phyloP scores from a whole-genome alignment of 2,888 invertebrate genomes.

The Thera britannica region DNA sequence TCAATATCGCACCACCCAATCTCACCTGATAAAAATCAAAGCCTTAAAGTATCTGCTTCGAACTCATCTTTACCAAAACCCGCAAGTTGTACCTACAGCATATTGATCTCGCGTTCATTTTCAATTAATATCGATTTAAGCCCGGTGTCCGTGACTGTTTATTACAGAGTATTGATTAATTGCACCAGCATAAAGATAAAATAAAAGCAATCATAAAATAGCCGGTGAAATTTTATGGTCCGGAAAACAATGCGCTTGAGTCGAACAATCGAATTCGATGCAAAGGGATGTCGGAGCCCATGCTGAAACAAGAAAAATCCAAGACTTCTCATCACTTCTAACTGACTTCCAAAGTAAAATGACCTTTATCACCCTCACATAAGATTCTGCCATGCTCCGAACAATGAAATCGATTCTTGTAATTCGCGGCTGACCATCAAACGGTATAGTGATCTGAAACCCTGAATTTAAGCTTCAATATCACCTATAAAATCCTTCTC shows the following conservation, averaged over 20 bases:
- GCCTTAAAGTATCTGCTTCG: constrained; percentile 45
- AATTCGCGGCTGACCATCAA: background rate
- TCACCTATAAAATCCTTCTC: background rate
- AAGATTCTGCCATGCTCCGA: background rate
- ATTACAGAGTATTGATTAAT: constrained; percentile 54
- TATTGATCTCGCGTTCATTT: constrained; percentile 47
- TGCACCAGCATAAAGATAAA: constrained; percentile 54
- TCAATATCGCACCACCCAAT: constrained; percentile 48
- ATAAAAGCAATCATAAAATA: constrained; percentile 68
- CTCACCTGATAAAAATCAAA: constrained; percentile 59
- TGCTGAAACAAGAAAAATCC: constrained; percentile 75
- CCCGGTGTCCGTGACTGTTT: constrained; percentile 42
- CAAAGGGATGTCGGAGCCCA: constrained; percentile 69
- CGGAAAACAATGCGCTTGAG: constrained; percentile 75
- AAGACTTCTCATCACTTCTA: constrained; percentile 3
- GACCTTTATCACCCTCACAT: background rate
- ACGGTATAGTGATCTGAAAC: background rate
- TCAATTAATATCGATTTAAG: constrained; percentile 53
- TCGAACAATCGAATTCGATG: constrained; percentile 74
- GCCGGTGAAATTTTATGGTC: constrained; percentile 68
- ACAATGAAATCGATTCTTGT: background rate
- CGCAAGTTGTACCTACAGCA: constrained; percentile 35
- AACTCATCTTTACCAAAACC: constrained; percentile 43
- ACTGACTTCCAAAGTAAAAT: constrained; percentile 37
- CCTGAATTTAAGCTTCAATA: constrained; percentile 7